Conservation (phyloP, 1,140 invertebrate genomes). For the Caenorhabditis remanei region DNA sequence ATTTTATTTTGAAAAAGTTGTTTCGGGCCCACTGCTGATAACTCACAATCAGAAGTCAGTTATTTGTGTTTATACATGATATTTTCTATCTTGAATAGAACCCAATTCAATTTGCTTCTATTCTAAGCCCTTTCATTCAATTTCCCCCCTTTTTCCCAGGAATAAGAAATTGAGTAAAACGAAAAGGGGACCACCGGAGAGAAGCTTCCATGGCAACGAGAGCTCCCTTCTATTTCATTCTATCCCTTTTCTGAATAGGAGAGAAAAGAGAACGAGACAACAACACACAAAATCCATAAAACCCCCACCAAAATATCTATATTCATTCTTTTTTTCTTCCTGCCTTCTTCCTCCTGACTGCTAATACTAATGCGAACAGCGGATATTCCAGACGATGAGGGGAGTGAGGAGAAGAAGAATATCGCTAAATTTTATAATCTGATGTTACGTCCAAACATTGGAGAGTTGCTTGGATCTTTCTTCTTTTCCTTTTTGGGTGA, state of each 20-base stretch:
- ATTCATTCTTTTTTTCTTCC: neutral
- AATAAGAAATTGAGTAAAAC: neutral
- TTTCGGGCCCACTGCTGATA: too few species aligned
- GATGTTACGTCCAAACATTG: neutral
- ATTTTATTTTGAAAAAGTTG: too few species aligned
- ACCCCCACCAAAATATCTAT: conserved; percentile 1
- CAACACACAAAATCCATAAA: neutral
- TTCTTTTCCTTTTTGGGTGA: conserved; percentile 41
- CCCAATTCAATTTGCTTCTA: neutral
- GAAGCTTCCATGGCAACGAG: conserved; percentile 12
- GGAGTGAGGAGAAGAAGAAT: neutral
- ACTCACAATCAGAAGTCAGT: too few species aligned
- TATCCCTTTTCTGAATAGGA: neutral
- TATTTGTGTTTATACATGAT: too few species aligned
- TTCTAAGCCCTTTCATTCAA: neutral
- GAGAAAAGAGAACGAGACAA: neutral
- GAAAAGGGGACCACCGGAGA: neutral
- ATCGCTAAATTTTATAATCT: neutral
- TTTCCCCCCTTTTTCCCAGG: neutral
- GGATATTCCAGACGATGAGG: neutral
- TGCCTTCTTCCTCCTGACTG: too few species aligned
- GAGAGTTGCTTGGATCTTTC: neutral
- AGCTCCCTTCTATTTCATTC: neutral
- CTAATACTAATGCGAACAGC: neutral
- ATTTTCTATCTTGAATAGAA: too few species aligned